Evolutionary conservation across 2,797 vertebrate species (phyloP), one percentile per base, ranked within the genome.

Genomic region (Gastrophryne carolinensis): DNA sequence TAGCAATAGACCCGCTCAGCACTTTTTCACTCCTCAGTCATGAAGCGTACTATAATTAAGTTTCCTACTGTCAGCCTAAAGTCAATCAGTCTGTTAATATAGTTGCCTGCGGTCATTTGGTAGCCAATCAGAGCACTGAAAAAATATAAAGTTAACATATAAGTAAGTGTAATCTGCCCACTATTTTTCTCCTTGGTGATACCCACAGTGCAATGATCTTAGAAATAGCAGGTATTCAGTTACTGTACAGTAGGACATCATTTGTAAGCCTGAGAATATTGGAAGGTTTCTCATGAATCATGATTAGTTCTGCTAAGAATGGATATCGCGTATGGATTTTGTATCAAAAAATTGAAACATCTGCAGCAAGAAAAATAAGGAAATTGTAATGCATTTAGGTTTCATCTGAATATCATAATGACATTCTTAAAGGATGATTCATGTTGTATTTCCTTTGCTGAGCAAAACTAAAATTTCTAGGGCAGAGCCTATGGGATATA

Each of bases 361-460:
- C 65, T 21, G 72, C 63, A 60, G 67, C 27, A 52, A 60, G 54
- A 23, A 58, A 75, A 54, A 21, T 34, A 58, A 21, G 37, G 29
- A 34, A 26, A 21, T 58, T 75, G 73, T 50, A 60, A 75, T 26
- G 52, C 62, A 37, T 65, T 67, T 67, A 67, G 21, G 37, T 35
- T 74, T 67, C 72, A 34, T 58, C 66, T 74, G 62, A 67, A 50
- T 52, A 57, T 17, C 35, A 37, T 60, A 41, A 61, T 68, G 54
- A 29, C 34, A 52, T 24, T 52, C 57, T 39, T 49, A 12, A 52
- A 39, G 44, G 30, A 39, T 61, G 41, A 52, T 34, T n/a, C 27
- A 75, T 52, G 44, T 53, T 68, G 57, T 17, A 58, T 75, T 75
- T 32, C 49, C 30, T 10, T 30, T 68, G 73, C 73, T 68, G 73